Evolutionary conservation across 2,888 invertebrate species (phyloP), one percentile per base, ranked within the genome.

Genomic region (Heteropelma amictum): DNA sequence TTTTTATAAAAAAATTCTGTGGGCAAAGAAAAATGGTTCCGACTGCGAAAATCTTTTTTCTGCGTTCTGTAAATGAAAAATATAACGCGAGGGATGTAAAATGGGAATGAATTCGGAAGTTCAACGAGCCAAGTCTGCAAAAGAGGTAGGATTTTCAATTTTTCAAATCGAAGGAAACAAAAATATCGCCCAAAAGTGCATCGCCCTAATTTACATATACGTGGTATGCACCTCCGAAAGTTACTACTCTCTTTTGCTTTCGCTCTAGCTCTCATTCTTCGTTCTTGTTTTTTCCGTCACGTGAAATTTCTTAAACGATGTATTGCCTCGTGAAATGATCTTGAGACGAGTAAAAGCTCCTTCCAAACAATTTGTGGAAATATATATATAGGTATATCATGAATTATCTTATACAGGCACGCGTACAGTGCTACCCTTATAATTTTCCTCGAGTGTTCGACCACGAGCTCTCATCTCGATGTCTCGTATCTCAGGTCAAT

Each of bases 401-500:
- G n/a, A n/a, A n/a, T n/a, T n/a, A n/a, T 68, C 49, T 68, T 38
- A 26, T 54, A 45, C 33, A 45, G 49, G 47, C 21, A 42, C 54
- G 56, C 65, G 69, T 60, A 69, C 70, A 30, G 60, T 56, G 51
- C 58, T 65, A 71, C 68, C 72, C 71, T 74, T 79, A 77, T 79
- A 78, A 78, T 79, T 78, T 79, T 78, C 72, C 65, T 72, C 35
- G 19, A 68, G 53, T 49, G 40, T 68, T 38, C 26, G 65, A 61
- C 65, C 60, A 54, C 60, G 60, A 23, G 47, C 49, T 64, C 64
- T 54, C 65, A 80, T 76, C 72, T 80, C 83, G 74, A 73, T 73
- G 78, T 81, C 85, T 88, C 88, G 86, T 89, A 88, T 88, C 87
- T 88, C 86, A 89, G 87, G 82, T 88, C 88, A 89, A 88, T 89